A percentile compares a stretch with the other conserved stretches of the same genome.
These are phyloP conservation scores for Loriculus beryllinus DNA, from an alignment of 2,797 vertebrate genomes.

Conservation along the genomic window DNA sequence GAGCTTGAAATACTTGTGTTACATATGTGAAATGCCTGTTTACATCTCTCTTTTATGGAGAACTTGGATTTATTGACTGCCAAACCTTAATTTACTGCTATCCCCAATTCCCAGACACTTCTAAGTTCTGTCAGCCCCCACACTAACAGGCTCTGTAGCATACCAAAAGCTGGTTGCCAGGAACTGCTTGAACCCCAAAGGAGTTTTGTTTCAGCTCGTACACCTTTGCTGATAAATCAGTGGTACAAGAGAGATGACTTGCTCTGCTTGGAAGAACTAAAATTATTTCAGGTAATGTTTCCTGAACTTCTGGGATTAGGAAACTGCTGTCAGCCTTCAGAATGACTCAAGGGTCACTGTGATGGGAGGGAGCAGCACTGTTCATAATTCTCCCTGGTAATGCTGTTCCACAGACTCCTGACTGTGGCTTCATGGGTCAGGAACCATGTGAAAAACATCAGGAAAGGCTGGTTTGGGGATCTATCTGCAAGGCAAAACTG, in stretches of 20 bases:
- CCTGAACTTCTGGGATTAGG: neutral
- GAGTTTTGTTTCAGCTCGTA: neutral
- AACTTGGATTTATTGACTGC: neutral
- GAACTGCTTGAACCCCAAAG: neutral
- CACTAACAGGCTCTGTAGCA: neutral
- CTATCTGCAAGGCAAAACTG: neutral
- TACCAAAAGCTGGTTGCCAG: neutral
- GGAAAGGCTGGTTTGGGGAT: neutral
- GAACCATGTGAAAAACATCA: neutral
- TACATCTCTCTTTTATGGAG: neutral
- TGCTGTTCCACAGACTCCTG: accelerated
- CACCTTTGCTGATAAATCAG: neutral
- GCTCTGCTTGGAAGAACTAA: neutral
- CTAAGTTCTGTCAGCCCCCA: neutral
- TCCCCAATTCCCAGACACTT: neutral
- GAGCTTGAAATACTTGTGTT: neutral
- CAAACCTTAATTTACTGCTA: neutral
- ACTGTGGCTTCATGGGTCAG: neutral
- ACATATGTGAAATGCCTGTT: neutral
- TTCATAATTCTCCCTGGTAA: neutral
- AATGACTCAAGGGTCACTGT: neutral
- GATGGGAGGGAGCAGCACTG: neutral
- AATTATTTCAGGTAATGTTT: neutral
- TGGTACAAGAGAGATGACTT: neutral
- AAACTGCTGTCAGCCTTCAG: neutral